Evolutionary conservation across 2,113 vertebrate species (phyloP).

Genomic region (Edolisoma coerulescens): DNA sequence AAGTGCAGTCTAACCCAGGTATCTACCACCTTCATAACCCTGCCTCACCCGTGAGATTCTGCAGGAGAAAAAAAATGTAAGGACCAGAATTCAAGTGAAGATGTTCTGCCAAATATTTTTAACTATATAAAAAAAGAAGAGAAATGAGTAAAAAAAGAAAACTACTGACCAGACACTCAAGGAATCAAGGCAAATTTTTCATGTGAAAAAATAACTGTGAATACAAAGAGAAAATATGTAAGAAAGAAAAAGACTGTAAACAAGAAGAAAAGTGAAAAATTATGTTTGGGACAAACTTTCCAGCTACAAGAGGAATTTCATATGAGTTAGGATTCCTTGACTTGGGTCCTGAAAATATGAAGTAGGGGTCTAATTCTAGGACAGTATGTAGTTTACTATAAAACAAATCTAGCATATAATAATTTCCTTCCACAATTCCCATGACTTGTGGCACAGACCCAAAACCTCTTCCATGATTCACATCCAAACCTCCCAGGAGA

Average conservation of each 20-base stretch:
- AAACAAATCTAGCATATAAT: constrained; percentile 53
- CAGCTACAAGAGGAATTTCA: neutral
- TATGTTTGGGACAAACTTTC: neutral
- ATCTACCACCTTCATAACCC: neutral
- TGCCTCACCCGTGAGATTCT: neutral
- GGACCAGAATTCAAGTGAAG: neutral
- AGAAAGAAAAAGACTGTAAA: neutral
- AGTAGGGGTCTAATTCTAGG: constrained; percentile 10
- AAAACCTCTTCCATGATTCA: constrained; percentile 51
- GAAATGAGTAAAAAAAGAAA: neutral
- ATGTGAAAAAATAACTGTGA: neutral
- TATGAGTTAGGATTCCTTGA: neutral
- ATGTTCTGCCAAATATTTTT: neutral
- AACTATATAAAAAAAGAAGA: neutral
- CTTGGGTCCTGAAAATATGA: neutral
- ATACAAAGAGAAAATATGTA: neutral
- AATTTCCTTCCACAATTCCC: constrained; percentile 58
- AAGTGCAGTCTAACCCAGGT: neutral
- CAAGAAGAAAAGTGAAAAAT: neutral
- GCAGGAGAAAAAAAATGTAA: neutral
- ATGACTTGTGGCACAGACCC: constrained; percentile 40
- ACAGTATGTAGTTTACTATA: constrained; percentile 36
- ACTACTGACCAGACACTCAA: neutral
- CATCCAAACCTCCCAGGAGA: constrained; percentile 9
- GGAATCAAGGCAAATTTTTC: neutral